Conservation (phyloP, 2,888 invertebrate species). For the Ophion ellenae region DNA sequence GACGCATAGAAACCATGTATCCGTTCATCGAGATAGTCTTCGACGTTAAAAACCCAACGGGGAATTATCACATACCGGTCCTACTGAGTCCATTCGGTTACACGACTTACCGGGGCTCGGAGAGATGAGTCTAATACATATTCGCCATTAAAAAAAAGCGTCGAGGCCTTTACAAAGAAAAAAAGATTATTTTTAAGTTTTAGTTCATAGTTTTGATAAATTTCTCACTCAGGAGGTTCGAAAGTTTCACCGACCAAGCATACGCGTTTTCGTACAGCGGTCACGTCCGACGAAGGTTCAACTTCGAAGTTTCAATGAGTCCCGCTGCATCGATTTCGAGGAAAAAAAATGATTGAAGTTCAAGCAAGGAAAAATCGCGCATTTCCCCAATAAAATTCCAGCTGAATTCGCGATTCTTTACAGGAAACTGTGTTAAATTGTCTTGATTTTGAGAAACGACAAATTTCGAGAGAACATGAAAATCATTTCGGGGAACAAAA, state of each 20-base stretch:
- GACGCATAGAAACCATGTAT: constrained; percentile 88
- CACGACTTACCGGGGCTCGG: constrained; percentile 90
- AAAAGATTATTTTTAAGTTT: neutral
- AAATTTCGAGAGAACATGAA: too few species aligned
- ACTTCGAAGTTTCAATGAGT: neutral
- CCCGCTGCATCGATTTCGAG: neutral
- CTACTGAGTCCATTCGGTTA: constrained; percentile 91
- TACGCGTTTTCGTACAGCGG: neutral
- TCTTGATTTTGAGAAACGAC: neutral
- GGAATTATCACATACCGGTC: constrained; percentile 91
- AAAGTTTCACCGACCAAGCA: neutral
- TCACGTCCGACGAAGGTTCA: neutral
- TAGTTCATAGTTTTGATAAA: neutral
- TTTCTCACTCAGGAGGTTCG: neutral
- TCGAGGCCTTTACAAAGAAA: constrained; percentile 36
- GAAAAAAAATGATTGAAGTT: neutral
- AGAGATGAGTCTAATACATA: constrained; percentile 73
- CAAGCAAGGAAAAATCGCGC: neutral
- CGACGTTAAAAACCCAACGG: constrained; percentile 86
- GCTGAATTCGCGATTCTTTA: neutral
- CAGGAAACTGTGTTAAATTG: neutral
- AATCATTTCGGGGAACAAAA: too few species aligned
- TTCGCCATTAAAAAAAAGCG: neutral
- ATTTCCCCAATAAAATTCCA: neutral
- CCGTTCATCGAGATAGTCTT: constrained; percentile 92